Conservation (phyloP, 2,888 invertebrate genomes). For the Bibio marci region DNA sequence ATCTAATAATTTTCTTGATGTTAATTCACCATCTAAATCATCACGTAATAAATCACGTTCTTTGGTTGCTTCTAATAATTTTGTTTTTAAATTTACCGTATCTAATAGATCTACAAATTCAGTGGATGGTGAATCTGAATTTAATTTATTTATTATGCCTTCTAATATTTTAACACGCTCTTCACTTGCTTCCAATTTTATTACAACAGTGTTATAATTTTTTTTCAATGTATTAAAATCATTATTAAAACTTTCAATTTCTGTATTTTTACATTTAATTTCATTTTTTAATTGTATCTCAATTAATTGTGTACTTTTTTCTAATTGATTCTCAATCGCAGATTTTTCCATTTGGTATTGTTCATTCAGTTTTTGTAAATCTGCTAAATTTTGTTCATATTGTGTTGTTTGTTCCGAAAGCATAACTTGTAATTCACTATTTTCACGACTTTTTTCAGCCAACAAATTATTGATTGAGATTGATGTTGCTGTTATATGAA, state of each 20-base stretch:
- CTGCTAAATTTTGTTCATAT: slow-evolving; percentile 35
- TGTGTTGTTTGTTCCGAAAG: slow-evolving; percentile 29
- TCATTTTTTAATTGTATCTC: slow-evolving; percentile 10
- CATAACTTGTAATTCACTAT: slow-evolving; percentile 31
- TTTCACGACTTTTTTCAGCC: slow-evolving; percentile 35
- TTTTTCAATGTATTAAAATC: slow-evolving; percentile 20
- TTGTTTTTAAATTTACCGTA: slow-evolving; percentile 38
- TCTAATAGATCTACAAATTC: slow-evolving; percentile 34
- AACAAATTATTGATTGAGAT: slow-evolving; percentile 33
- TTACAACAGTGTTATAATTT: slow-evolving; percentile 19
- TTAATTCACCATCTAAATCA: slow-evolving; percentile 29
- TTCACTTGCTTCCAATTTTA: slow-evolving; percentile 22
- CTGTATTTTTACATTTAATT: slow-evolving; percentile 21
- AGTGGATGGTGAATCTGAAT: slow-evolving; percentile 27
- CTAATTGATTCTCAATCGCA: slow-evolving; percentile 19
- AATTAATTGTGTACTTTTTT: slow-evolving; percentile 14
- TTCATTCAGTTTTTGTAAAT: slow-evolving; percentile 37
- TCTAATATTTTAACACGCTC: slow-evolving; percentile 30
- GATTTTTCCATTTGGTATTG: slow-evolving; percentile 32
- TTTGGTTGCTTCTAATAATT: slow-evolving; percentile 34
- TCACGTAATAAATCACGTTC: slow-evolving; percentile 33
- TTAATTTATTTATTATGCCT: slow-evolving; percentile 29
- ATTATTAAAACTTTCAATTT: slow-evolving; percentile 21
- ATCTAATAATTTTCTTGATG: slow-evolving; percentile 30
- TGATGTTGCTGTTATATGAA: slow-evolving; percentile 25